These are phyloP conservation scores for Leucophenga montana DNA, from an alignment of 2,888 invertebrate genomes.

Conservation along the genomic window DNA sequence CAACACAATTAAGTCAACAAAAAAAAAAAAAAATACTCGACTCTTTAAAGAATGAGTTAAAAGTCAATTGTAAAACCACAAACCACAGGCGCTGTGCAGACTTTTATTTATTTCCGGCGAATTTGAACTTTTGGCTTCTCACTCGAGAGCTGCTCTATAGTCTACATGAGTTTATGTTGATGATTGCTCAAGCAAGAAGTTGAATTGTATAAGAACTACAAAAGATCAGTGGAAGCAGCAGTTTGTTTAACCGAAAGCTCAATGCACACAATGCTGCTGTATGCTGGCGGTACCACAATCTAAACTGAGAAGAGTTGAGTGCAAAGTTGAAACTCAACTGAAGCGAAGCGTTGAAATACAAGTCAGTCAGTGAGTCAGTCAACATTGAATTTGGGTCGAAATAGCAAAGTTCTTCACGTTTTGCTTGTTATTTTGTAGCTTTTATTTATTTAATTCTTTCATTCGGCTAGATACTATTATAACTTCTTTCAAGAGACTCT, in stretches of 20 bases:
- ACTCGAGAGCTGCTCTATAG: too few species aligned
- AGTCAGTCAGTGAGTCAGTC: neutral
- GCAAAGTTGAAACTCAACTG: neutral
- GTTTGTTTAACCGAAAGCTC: neutral
- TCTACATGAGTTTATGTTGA: neutral
- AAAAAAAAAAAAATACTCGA: too few species aligned
- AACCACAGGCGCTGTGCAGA: neutral
- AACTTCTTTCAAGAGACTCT: neutral
- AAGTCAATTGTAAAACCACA: neutral
- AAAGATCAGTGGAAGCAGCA: neutral
- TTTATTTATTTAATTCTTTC: conserved; percentile 17
- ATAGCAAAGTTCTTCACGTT: conserved; percentile 46
- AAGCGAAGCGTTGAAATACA: neutral
- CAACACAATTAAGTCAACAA: too few species aligned
- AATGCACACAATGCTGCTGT: neutral
- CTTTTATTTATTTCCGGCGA: conserved; percentile 3
- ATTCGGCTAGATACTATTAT: neutral
- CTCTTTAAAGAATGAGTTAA: too few species aligned
- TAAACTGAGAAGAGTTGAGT: conserved; percentile 11
- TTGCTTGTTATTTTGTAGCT: conserved; percentile 26
- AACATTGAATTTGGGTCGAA: conserved; percentile 41
- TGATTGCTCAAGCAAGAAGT: neutral
- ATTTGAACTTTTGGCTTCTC: conserved; percentile 8
- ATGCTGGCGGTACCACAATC: neutral
- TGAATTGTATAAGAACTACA: neutral